A percentile compares a stretch with the other conserved stretches of the same genome.
These are phyloP conservation scores for Choreutis nemorana DNA, from an alignment of 2,888 invertebrate species.

Conservation along the genomic window DNA sequence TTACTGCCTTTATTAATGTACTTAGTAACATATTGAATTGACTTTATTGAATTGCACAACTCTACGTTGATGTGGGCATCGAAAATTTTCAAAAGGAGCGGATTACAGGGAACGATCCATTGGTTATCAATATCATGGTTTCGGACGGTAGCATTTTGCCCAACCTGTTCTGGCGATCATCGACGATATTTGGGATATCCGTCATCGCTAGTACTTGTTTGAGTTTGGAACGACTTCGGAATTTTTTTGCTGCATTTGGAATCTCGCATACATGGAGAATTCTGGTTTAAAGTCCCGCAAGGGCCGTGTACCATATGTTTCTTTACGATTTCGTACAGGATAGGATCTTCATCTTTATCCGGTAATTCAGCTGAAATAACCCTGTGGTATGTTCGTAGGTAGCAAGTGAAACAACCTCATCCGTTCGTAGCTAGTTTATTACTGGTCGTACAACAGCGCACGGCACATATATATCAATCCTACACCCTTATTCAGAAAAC, in stretches of 20 bases:
- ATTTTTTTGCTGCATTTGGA: conserved; percentile 8
- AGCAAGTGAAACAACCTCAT: too few species aligned
- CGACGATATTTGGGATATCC: conserved; percentile 9
- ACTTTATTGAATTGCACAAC: conserved; percentile 11
- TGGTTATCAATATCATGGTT: conserved; percentile 13
- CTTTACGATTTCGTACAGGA: conserved; percentile 10
- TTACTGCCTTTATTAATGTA: conserved; percentile 14
- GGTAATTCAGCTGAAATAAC: conserved; percentile 15
- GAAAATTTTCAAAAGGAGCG: conserved; percentile 12
- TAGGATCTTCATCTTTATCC: conserved; percentile 11
- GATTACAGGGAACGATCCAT: conserved; percentile 14
- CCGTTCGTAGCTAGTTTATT: too few species aligned
- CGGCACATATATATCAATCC: too few species aligned
- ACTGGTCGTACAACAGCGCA: too few species aligned
- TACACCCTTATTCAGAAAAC: too few species aligned
- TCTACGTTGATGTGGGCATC: conserved; percentile 14
- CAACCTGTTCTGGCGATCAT: conserved; percentile 13
- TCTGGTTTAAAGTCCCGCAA: conserved; percentile 8
- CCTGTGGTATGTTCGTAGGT: too few species aligned
- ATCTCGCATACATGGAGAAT: conserved; percentile 9
- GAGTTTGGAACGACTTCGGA: conserved; percentile 5
- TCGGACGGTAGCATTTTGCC: conserved; percentile 9
- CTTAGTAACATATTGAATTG: conserved; percentile 11
- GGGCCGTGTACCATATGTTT: conserved; percentile 10
- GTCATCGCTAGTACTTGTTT: conserved; percentile 7